Evolutionary conservation across 2,888 invertebrate genomes (phyloP).

Genomic region (Chloroclysta siterata): DNA sequence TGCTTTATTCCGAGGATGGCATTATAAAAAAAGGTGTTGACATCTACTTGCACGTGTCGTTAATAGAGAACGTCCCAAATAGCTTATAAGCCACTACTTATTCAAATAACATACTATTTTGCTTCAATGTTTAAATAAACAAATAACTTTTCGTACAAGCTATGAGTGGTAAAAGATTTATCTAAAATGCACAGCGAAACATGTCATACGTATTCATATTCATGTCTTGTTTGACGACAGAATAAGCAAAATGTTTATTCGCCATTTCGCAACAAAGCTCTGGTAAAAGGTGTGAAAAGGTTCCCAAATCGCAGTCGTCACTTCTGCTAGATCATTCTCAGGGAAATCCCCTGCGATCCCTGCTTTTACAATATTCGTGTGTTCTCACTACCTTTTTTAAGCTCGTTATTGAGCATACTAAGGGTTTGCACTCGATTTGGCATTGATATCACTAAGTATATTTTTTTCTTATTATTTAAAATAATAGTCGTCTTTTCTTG

Average conservation of each 20-base stretch:
- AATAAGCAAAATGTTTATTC: slow-evolving; percentile 18
- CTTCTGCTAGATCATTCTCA: slow-evolving; percentile 35
- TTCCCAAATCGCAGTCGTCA: slow-evolving; percentile 31
- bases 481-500: too few species aligned
- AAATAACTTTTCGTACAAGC: too few species aligned
- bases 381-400: slow-evolving; percentile 18
- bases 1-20: too few species aligned
- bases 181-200: background rate
- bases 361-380: slow-evolving; percentile 33
- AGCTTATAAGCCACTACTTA: too few species aligned
- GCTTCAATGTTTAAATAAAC: too few species aligned
- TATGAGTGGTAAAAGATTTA: background rate
- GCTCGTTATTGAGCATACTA: slow-evolving; percentile 21
- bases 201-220: background rate
- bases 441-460: background rate
- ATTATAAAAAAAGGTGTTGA: too few species aligned
- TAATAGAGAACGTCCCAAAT: too few species aligned
- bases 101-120: too few species aligned
- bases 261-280: slow-evolving; percentile 16
- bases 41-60: too few species aligned
- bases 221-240: background rate
- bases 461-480: too few species aligned
- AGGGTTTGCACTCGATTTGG: slow-evolving; percentile 13
- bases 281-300: slow-evolving; percentile 36
- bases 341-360: slow-evolving; percentile 36